These are phyloP conservation scores for Xestia c-nigrum DNA, from an alignment of 2,888 invertebrate species.

Conservation along the genomic window DNA sequence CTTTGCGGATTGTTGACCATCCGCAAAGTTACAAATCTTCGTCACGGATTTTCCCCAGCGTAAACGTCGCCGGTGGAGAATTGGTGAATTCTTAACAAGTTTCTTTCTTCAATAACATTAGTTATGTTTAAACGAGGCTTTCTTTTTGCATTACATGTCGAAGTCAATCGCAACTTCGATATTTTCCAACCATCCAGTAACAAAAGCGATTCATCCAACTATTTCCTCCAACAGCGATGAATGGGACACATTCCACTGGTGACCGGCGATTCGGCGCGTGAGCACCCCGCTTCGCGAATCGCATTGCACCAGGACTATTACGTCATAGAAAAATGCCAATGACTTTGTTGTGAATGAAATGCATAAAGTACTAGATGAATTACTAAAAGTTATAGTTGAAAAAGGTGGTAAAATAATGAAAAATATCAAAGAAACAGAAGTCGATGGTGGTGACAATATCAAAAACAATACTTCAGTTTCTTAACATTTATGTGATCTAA, in stretches of 20 bases:
- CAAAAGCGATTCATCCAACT: not conserved
- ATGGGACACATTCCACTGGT: conserved; percentile 33
- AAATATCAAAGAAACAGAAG: rapidly evolving
- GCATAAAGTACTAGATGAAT: not conserved
- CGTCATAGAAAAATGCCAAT: conserved; percentile 34
- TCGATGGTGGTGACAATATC: no score
- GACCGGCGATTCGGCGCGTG: conserved; percentile 49
- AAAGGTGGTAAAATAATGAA: not conserved
- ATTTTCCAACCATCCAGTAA: not conserved
- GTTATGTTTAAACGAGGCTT: not conserved
- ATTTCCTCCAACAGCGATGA: conserved; percentile 21
- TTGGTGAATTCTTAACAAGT: not conserved
- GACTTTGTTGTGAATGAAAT: conserved; percentile 35
- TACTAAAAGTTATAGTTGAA: not conserved
- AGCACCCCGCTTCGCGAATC: conserved; percentile 41
- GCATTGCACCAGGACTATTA: conserved; percentile 54
- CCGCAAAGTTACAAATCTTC: not conserved
- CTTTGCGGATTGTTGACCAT: no score
- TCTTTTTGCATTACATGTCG: not conserved
- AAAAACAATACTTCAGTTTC: not conserved
- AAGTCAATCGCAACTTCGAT: not conserved
- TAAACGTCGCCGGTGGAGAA: not conserved
- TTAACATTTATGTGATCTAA: not conserved
- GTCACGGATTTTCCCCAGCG: not conserved
- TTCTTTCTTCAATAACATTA: not conserved